Evolutionary conservation across 2,113 vertebrate species (phyloP).

Genomic region (Nannospalax galili): DNA sequence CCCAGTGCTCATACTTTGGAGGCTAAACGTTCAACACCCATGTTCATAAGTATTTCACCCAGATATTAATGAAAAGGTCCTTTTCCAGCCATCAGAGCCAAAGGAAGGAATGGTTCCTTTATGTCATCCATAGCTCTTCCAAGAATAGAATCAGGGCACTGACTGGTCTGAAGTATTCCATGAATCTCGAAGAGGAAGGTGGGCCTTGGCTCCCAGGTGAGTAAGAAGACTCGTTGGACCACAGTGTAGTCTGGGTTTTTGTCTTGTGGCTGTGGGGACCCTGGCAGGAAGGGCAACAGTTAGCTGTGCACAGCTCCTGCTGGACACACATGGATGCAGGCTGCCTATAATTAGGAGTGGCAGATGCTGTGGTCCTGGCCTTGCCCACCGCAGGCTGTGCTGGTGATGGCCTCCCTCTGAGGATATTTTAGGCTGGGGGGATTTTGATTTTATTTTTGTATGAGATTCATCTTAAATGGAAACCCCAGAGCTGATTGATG

Average conservation of each 20-base stretch:
- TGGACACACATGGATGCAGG: conserved; percentile 18
- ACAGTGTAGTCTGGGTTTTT: conserved; percentile 64
- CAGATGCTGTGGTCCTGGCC: conserved; percentile 74
- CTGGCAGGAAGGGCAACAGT: conserved; percentile 71
- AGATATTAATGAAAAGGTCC: not conserved
- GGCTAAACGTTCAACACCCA: not conserved
- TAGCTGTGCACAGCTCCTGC: conserved; percentile 60
- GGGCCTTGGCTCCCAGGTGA: not conserved
- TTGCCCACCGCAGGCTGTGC: conserved; percentile 65
- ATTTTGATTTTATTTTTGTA: conserved; percentile 81
- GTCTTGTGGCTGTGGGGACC: conserved; percentile 59
- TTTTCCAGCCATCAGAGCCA: not conserved
- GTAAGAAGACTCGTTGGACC: not conserved
- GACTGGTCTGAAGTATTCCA: not conserved
- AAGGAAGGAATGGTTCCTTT: not conserved
- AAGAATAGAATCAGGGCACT: accelerated
- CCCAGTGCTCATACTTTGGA: accelerated
- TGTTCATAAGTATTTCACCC: too few relatives aligned
- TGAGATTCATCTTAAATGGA: conserved; percentile 72
- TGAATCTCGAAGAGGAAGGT: not conserved
- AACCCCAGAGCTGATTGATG: conserved; percentile 81
- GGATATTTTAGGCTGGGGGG: conserved; percentile 71
- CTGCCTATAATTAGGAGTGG: conserved; percentile 81
- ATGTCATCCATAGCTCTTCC: accelerated
- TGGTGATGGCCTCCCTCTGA: conserved; percentile 68